phyloP scores from a whole-genome alignment of 2,113 vertebrate genomes.

The Smithornis capensis region DNA sequence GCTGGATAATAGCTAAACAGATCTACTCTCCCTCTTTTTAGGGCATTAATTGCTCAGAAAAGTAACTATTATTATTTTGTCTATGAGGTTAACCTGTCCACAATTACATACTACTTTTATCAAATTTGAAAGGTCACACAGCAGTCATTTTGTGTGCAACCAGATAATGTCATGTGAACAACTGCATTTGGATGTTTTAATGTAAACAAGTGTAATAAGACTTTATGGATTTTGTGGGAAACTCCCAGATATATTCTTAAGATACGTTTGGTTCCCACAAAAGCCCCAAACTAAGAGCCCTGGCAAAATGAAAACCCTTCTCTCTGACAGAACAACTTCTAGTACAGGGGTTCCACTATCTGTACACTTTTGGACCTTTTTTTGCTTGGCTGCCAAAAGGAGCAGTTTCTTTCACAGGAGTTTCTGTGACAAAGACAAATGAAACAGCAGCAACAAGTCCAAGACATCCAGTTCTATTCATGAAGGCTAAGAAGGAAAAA shows the following conservation, averaged over 20 bases:
- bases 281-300: not conserved
- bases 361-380: not conserved
- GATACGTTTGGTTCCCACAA: not conserved
- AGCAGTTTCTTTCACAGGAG: not conserved
- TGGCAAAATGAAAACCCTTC: not conserved
- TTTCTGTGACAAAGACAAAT: not conserved
- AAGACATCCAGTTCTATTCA: not conserved
- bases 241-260: not conserved
- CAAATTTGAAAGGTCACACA: conserved; percentile 28
- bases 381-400: not conserved
- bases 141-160: not conserved
- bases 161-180: conserved; percentile 44
- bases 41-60: conserved; percentile 25
- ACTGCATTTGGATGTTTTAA: conserved; percentile 30
- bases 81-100: not conserved
- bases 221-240: conserved; percentile 49
- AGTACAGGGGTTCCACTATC: not conserved
- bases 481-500: not conserved
- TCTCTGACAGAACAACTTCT: not conserved
- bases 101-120: not conserved
- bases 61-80: conserved; percentile 46
- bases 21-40: conserved; percentile 10
- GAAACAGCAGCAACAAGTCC: not conserved
- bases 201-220: conserved; percentile 46
- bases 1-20: not conserved